Base-by-base conservation (phyloP, 2,797 vertebrate genomes). In the Rhyacichthys aspro region DNA sequence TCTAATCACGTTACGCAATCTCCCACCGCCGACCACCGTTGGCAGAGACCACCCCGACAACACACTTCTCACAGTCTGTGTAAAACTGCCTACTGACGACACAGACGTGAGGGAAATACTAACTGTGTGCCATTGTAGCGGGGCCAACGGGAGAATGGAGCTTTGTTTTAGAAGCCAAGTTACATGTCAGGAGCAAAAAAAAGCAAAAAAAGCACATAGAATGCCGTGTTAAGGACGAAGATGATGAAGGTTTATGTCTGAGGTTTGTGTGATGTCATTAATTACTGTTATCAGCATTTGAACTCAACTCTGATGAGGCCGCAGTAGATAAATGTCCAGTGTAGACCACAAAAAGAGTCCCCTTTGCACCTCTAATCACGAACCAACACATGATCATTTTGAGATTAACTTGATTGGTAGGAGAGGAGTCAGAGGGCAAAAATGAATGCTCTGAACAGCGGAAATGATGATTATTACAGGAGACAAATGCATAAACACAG, bases 1-100 rank as follows among this genome's bases (percentile, higher is more conserved):
- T 78, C 66, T 81, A 80, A 86, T 85, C 73, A 18, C 3, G 72
- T 89, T 88, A 84, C 43, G 81, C 71, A 82, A 87, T 65, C 71
- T 77, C 49, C 44, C 52, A 37, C 67, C 67, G 71, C 67, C 67
- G 73, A 74, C 61, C 70, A 62, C 72, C 49, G 57, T 74, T 48
- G 72, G 70, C 62, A 52, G 53, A 52, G 48, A 45, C 44, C 28
- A 41, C 56, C 57, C 43, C 34, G 55, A 57, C 63, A 50, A 64
- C 39, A 66, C 43, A 66, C 17, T 67, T 70, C 55, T 67, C 67
- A 64, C 70, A 63, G 64, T 69, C 39, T 34, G 23, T 68, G 38
- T 64, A 45, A 78, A 73, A 61, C 39, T n/a, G 23, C 72, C 59
- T n/a, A 66, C 44, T 43, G 58, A 63, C 58, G 11, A 37, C 42